phyloP scores from a whole-genome alignment of 2,888 invertebrate genomes.

The Aphidius colemani region DNA sequence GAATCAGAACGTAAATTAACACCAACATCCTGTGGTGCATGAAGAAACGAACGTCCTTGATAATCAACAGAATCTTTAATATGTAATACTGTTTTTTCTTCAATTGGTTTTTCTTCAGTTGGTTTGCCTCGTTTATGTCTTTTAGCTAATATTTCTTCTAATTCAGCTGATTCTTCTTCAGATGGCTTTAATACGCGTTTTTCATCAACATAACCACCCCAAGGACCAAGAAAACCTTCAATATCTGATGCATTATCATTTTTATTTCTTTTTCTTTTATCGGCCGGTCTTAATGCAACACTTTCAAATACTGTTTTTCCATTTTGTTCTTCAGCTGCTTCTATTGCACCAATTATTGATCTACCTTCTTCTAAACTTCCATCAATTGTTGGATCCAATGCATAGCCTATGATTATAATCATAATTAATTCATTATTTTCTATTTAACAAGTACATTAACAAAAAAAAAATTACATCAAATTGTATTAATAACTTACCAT shows the following conservation, averaged over 20 bases:
- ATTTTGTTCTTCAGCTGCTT: constrained; percentile 73
- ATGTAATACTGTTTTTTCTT: constrained; percentile 94
- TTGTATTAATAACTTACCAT: constrained; percentile 63
- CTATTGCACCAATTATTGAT: constrained; percentile 67
- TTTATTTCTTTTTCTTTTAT: constrained; percentile 81
- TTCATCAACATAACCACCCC: constrained; percentile 95
- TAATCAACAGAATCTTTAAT: constrained; percentile 92
- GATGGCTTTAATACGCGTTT: constrained; percentile 85
- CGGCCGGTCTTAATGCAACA: constrained; percentile 72
- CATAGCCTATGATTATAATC: constrained; percentile 69
- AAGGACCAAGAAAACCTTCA: constrained; percentile 95
- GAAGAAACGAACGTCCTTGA: constrained; percentile 93
- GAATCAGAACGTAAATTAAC: constrained; percentile 84
- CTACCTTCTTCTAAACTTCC: constrained; percentile 61
- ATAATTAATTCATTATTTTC: neutral
- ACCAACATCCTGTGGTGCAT: constrained; percentile 90
- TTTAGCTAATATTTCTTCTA: constrained; percentile 93
- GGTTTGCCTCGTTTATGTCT: constrained; percentile 84
- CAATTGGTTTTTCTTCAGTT: constrained; percentile 85
- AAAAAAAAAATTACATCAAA: neutral
- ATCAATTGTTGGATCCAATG: constrained; percentile 89
- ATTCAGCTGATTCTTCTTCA: constrained; percentile 90
- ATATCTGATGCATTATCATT: constrained; percentile 92
- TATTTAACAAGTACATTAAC: neutral
- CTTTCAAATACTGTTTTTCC: constrained; percentile 91